Conservation (phyloP, 2,888 invertebrate species). For the Scaptomyza cyrtandrae region DNA sequence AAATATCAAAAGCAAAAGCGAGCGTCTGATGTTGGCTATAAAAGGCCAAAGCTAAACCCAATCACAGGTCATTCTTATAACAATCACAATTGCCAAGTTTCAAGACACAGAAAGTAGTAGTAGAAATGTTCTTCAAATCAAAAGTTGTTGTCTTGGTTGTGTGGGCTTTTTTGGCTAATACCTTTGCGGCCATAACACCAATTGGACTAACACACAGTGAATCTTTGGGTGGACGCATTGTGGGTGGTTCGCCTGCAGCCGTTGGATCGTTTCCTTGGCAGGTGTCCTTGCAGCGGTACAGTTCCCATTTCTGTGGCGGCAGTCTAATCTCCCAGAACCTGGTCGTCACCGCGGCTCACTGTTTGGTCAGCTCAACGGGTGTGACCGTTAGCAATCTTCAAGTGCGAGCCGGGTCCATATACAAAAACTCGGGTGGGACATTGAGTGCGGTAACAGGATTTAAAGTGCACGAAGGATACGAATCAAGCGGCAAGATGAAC, state of each 20-base stretch:
- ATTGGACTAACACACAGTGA: not conserved
- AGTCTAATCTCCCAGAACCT: constrained; percentile 84
- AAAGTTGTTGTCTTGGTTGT: not conserved
- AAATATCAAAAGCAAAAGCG: not conserved
- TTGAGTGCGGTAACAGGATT: constrained; percentile 31
- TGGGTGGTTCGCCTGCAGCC: constrained; percentile 57
- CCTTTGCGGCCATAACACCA: constrained; percentile 20
- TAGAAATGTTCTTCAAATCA: constrained; percentile 16
- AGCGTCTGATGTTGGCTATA: not conserved
- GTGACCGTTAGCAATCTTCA: constrained; percentile 24
- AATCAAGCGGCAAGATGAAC: constrained; percentile 10
- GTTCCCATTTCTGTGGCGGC: constrained; percentile 86
- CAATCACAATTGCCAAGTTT: not conserved
- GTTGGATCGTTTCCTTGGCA: constrained; percentile 75
- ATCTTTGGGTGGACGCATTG: constrained; percentile 47
- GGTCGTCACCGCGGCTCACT: constrained; percentile 88
- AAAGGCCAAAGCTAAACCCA: constrained; percentile 2
- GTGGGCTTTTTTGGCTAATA: constrained; percentile 19
- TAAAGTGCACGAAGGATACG: constrained; percentile 44
- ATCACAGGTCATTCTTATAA: not conserved
- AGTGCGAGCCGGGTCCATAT: constrained; percentile 50
- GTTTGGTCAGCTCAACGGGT: constrained; percentile 75
- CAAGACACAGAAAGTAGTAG: too few species aligned
- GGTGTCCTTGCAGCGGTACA: constrained; percentile 79
- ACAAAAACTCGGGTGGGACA: constrained; percentile 35